These are phyloP conservation scores for Abramis brama DNA, from an alignment of 2,113 vertebrate species.

Conservation along the genomic window DNA sequence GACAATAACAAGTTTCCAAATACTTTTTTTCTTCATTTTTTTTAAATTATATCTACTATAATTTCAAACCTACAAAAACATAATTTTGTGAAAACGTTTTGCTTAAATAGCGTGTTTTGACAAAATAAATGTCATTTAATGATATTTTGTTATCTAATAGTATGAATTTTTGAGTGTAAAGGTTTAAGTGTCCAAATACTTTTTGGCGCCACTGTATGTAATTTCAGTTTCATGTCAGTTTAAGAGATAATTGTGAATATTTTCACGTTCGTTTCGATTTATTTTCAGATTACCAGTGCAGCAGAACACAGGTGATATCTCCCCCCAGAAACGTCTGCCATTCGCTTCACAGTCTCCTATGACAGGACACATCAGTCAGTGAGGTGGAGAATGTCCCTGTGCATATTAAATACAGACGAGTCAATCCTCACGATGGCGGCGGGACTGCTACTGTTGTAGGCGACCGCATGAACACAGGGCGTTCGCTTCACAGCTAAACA, in stretches of 20 bases:
- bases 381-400: background rate
- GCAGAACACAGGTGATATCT: constrained; percentile 77
- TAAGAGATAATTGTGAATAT: background rate
- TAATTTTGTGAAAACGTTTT: no score
- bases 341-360: constrained; percentile 72
- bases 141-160: background rate
- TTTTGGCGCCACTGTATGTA: background rate
- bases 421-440: constrained; percentile 71
- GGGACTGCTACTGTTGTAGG: constrained; percentile 72
- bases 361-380: constrained; percentile 28
- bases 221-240: background rate
- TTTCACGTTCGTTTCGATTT: background rate
- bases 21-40: no score
- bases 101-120: no score
- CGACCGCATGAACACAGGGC: constrained; percentile 69
- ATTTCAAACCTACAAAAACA: no score
- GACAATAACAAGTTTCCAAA: no score
- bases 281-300: constrained; percentile 67
- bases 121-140: background rate
- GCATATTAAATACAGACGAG: background rate
- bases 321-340: constrained; percentile 71
- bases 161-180: background rate
- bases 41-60: no score
- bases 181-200: background rate
- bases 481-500: constrained; percentile 70